Percentiles rank a stretch among this genome's conserved stretches.
Conservation (phyloP, 30 jellyfish, hydroid and myxozoan species). For the Chrysaora quinquecirrha region DNA sequence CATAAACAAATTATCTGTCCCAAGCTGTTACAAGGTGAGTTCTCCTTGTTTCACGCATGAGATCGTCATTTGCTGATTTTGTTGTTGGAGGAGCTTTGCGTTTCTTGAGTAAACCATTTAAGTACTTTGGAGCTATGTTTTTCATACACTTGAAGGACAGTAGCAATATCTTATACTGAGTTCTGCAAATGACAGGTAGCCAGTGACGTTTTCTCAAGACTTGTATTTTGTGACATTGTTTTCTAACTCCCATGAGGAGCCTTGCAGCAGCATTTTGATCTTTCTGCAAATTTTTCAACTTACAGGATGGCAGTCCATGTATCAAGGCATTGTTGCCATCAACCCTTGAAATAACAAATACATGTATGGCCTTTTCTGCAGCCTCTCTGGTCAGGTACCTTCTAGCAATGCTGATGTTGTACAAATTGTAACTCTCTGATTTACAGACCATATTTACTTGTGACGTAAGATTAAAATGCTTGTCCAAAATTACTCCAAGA, state of each 20-base stretch:
- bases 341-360: conserved; percentile 48
- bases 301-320: conserved; percentile 57
- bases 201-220: conserved; percentile 30
- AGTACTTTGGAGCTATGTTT: conserved; percentile 20
- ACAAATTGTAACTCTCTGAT: conserved; percentile 6
- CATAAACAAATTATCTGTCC: not conserved
- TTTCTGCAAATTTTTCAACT: conserved; percentile 42
- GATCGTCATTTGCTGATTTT: conserved; percentile 43
- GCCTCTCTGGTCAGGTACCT: conserved; percentile 48
- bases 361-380: conserved; percentile 50
- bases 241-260: conserved; percentile 34
- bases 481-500: conserved; percentile 49
- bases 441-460: conserved; percentile 28
- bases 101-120: conserved; percentile 29
- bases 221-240: conserved; percentile 16
- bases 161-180: conserved; percentile 33
- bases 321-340: conserved; percentile 39
- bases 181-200: conserved; percentile 47
- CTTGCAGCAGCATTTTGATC: conserved; percentile 59
- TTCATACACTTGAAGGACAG: conserved; percentile 26
- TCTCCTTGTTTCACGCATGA: conserved; percentile 37
- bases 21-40: conserved; percentile 34
- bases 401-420: conserved; percentile 25
- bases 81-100: conserved; percentile 54
- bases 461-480: conserved; percentile 49